These are phyloP conservation scores for Corythaixoides concolor DNA, from an alignment of 2,113 vertebrate species.

Conservation along the genomic window DNA sequence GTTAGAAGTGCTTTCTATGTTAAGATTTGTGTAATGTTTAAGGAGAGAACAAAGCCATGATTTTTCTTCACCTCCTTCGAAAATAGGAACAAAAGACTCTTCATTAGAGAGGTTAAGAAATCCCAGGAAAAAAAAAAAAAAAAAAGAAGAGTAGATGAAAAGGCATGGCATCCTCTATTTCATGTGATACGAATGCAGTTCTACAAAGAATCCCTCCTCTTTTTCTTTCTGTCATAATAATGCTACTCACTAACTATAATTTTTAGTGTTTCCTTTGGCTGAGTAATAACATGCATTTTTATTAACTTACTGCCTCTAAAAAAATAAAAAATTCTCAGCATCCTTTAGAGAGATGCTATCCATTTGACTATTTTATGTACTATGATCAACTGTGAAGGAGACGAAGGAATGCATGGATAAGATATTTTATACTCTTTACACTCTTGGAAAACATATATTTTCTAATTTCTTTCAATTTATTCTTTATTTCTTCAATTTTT, in stretches of 20 bases:
- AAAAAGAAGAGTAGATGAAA: not conserved
- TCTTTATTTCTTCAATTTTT: not conserved
- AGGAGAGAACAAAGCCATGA: not conserved
- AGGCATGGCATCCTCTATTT: not conserved
- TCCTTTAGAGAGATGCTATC: not conserved
- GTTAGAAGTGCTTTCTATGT: not conserved
- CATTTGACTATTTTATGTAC: not conserved
- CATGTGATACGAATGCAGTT: not conserved
- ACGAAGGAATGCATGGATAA: not conserved
- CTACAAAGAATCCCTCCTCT: not conserved
- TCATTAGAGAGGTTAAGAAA: not conserved
- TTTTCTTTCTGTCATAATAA: not conserved
- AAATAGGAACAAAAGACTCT: constrained; percentile 1
- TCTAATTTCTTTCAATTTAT: not conserved
- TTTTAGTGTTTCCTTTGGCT: not conserved
- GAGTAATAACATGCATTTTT: not conserved
- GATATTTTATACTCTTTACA: not conserved
- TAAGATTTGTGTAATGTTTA: not conserved
- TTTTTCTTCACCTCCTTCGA: not conserved
- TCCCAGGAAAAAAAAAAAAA: not conserved
- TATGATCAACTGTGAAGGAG: not conserved
- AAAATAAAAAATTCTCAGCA: not conserved
- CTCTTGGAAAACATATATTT: not conserved
- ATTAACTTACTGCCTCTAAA: not conserved
- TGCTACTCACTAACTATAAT: not conserved